Evolutionary conservation across 2,888 invertebrate genomes (phyloP), one percentile per base, ranked within the genome.

Genomic region (Drosophila longiperda): DNA sequence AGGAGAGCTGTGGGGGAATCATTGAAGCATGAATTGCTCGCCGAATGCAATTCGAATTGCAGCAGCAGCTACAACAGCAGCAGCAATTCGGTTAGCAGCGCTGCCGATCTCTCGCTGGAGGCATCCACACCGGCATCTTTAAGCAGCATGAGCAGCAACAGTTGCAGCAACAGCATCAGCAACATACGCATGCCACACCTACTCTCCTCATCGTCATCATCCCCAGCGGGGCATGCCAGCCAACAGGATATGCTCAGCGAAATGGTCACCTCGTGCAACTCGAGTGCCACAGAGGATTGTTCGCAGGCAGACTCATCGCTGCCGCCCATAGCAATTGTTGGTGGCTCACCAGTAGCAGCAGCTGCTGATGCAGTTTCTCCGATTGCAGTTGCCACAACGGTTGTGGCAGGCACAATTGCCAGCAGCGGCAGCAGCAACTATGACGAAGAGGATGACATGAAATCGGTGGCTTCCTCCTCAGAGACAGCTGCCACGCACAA

Each of bases 61-160:
- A 83, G 86, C 70, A 85, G 78, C 74, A 73, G 60, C 66, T 66
- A 61, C 72, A 55, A 70, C 64, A 50, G 80, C 57, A 38, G 80
- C 66, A 90, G 91, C 40, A 91, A 89, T 64, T 91, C 90, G 20
- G 88, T 91, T 7, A 86, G 91, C 58, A 92, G 92, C 9, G 92
- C 91, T 1, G 91, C 91, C 3, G 91, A 91, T 89, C 81, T 91
- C 36, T 91, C 91, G 9, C 72, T 92, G 70, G 89, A 94, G 80
- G 91, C 94, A 53, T 93, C 94, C 74, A 91, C 91, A 12, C 90
- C 92, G 0, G 89, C 91, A 1, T 94, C 84, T 91, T 93, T 89
- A 7, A 63, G 67, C 40, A 83, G 71, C 63, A 80, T 61, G 20
- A 79, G 78, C 53, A 81, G 63, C 60, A 74, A 49, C 61, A 79